A percentile compares a stretch with the other conserved stretches of the same genome.
These are phyloP conservation scores for Spilarctia lutea DNA, from an alignment of 2,888 invertebrate genomes.

Conservation along the genomic window DNA sequence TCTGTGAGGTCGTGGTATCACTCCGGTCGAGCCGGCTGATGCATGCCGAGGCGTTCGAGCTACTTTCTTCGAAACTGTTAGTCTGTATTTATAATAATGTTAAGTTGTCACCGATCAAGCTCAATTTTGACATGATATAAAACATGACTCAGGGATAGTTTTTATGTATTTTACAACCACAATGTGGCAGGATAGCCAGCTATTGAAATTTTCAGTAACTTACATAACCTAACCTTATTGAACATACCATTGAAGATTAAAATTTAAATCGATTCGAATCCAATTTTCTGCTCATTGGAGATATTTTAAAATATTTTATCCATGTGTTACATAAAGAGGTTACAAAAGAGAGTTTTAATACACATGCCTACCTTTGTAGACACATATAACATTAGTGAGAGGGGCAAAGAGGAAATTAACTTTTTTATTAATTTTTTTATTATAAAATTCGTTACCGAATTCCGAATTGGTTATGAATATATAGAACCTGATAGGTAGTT, in stretches of 20 bases:
- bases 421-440: not conserved
- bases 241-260: not conserved
- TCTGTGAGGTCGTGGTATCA: too few relatives aligned
- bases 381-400: not conserved
- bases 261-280: not conserved
- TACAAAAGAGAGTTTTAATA: not conserved
- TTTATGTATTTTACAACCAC: too few relatives aligned
- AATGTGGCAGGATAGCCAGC: too few relatives aligned
- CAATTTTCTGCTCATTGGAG: not conserved
- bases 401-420: not conserved
- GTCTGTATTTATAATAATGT: too few relatives aligned
- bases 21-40: too few relatives aligned
- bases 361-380: not conserved
- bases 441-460: slow-evolving; percentile 7
- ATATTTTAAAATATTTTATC: not conserved
- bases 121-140: too few relatives aligned
- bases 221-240: not conserved
- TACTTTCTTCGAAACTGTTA: too few relatives aligned
- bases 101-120: too few relatives aligned
- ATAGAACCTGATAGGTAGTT: slow-evolving; percentile 18
- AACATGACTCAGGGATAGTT: too few relatives aligned
- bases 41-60: too few relatives aligned
- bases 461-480: slow-evolving; percentile 13
- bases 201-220: too few relatives aligned
- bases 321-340: not conserved